Evolutionary conservation across 2,113 vertebrate genomes (phyloP).

Genomic region (Donacobius atricapilla): DNA sequence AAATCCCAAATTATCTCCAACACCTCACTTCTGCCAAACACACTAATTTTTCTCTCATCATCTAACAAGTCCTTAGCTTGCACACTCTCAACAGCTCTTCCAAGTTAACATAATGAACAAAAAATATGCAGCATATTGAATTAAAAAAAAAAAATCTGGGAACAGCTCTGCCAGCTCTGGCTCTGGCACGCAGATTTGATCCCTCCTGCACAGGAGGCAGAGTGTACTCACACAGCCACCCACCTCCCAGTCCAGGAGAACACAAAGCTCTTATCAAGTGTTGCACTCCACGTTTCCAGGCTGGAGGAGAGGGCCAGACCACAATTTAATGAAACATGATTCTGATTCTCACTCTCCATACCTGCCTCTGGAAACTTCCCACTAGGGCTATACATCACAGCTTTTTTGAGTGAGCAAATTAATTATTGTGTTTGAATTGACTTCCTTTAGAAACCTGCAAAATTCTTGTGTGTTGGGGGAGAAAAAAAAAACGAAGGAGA

Average conservation of each 20-base stretch:
- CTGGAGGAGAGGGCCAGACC: not conserved
- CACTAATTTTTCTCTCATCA: not conserved
- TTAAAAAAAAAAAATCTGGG: not conserved
- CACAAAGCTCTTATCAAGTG: not conserved
- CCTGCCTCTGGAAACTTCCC: not conserved
- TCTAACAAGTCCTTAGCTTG: not conserved
- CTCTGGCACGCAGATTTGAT: not conserved
- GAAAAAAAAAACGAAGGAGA: not conserved
- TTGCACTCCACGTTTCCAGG: not conserved
- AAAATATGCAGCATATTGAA: not conserved
- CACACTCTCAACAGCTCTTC: not conserved
- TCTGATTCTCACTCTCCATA: not conserved
- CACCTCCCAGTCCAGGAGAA: constrained; percentile 9
- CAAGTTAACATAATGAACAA: constrained; percentile 7
- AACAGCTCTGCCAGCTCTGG: not conserved
- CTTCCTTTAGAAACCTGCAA: not conserved
- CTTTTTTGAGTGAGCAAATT: not conserved
- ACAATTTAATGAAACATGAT: not conserved
- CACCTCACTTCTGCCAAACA: not conserved
- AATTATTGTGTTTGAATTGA: not conserved
- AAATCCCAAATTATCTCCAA: not conserved
- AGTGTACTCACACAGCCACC: not conserved
- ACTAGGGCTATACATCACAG: not conserved
- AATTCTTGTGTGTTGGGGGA: not conserved
- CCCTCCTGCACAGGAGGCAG: not conserved